phyloP scores from a whole-genome alignment of 2,888 invertebrate species.

The Platynereis dumerilii region DNA sequence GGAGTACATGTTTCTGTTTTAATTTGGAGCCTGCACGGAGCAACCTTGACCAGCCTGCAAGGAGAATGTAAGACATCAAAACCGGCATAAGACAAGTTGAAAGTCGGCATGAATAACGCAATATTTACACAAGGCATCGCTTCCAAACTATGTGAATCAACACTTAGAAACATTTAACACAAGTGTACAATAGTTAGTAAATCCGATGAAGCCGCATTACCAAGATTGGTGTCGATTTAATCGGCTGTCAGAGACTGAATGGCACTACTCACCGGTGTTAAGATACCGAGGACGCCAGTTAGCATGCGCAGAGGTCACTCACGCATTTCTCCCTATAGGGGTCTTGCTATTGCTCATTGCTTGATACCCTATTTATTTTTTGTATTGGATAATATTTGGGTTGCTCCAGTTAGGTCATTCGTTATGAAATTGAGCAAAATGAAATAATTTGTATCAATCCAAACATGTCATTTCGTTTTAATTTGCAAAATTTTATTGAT shows the following conservation, averaged over 20 bases:
- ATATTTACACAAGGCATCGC: too few species aligned
- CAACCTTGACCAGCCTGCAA: slow-evolving; percentile 32
- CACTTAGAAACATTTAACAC: too few species aligned
- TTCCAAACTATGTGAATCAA: too few species aligned
- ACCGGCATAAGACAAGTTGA: slow-evolving; percentile 12
- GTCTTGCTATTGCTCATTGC: neutral
- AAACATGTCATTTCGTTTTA: too few species aligned
- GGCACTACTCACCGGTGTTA: slow-evolving; percentile 27
- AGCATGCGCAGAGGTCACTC: slow-evolving; percentile 26
- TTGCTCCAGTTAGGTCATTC: neutral
- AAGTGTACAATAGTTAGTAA: too few species aligned
- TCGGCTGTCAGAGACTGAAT: slow-evolving; percentile 8
- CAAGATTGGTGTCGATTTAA: too few species aligned
- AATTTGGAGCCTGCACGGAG: slow-evolving; percentile 14
- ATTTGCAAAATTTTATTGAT: too few species aligned
- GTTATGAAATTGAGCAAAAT: too few species aligned
- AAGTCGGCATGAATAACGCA: too few species aligned
- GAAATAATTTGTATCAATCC: too few species aligned
- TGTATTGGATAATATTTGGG: neutral
- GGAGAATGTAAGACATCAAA: slow-evolving; percentile 4
- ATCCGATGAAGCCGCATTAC: too few species aligned
- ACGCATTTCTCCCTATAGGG: slow-evolving; percentile 1
- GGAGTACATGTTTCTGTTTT: slow-evolving; percentile 35
- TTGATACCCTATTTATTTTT: slow-evolving; percentile 1
- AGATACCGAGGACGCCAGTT: slow-evolving; percentile 27